These are phyloP conservation scores for Aleadryas rufinucha DNA, from an alignment of 2,113 vertebrate species.

Conservation along the genomic window DNA sequence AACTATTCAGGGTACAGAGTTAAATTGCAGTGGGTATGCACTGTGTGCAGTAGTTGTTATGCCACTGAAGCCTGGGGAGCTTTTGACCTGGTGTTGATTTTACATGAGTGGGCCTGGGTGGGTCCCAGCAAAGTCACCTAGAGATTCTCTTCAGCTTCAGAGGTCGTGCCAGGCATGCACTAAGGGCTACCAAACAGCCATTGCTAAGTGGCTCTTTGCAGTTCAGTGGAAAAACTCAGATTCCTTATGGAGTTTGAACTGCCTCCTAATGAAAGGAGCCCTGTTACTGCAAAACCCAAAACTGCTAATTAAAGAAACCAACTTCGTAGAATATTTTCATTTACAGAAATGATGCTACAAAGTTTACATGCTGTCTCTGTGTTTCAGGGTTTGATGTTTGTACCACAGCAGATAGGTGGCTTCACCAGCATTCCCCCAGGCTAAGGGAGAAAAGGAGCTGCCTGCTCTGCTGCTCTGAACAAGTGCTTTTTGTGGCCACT, in stretches of 20 bases:
- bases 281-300: background rate
- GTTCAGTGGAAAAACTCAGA: background rate
- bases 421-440: background rate
- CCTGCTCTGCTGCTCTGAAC: background rate
- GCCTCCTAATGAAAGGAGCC: background rate
- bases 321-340: background rate
- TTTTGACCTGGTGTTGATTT: background rate
- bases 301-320: background rate
- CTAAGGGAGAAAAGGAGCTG: background rate
- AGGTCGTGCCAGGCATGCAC: fast-evolving
- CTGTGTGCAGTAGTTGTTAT: background rate
- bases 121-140: background rate
- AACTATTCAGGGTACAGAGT: fast-evolving
- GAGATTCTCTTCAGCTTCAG: background rate
- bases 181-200: background rate
- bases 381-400: background rate
- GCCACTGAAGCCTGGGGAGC: background rate
- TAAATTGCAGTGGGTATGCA: background rate
- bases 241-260: background rate
- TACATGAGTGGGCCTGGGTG: background rate
- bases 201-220: background rate
- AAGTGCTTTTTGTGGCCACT: background rate
- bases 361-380: background rate
- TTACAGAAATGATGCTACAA: background rate
- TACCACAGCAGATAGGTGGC: background rate